A percentile compares a stretch with the other conserved stretches of the same genome.
Evolutionary conservation across 92 coral and sea anemone genomes (phyloP).

Genomic region (Micromussa lordhowensis): DNA sequence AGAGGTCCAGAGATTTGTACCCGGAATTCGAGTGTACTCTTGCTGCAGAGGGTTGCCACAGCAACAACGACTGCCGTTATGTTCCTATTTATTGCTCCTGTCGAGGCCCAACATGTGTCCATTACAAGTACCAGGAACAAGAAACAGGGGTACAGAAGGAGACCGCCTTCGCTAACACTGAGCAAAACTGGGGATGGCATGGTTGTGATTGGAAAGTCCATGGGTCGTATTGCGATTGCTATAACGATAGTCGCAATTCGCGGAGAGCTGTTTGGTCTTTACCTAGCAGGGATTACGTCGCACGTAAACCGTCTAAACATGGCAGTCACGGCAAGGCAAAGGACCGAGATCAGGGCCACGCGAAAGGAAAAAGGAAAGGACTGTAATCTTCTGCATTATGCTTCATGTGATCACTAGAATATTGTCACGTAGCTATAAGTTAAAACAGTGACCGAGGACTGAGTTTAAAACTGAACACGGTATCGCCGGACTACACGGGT

Average conservation of each 20-base stretch:
- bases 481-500: too few species aligned
- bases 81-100: background rate
- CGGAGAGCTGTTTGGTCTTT: background rate
- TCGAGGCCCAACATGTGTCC: background rate
- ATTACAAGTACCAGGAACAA: background rate
- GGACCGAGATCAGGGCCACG: background rate
- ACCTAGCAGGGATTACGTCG: background rate
- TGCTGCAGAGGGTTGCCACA: slow-evolving; percentile 5
- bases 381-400: background rate
- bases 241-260: background rate
- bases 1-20: background rate
- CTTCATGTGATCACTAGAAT: background rate
- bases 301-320: background rate
- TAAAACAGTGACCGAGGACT: too few species aligned
- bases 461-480: too few species aligned
- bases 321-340: background rate
- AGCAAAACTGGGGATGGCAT: background rate
- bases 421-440: too few species aligned
- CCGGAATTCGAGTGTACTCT: slow-evolving; percentile 1
- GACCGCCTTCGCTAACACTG: background rate
- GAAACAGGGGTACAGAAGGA: background rate
- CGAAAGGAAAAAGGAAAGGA: background rate
- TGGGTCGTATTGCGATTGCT: background rate
- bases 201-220: slow-evolving; percentile 45
- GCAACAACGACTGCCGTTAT: background rate